Percentiles rank a stretch among this genome's conserved stretches.
Conservation (phyloP, 2,113 vertebrate genomes). For the Lycocorax pyrrhopterus region DNA sequence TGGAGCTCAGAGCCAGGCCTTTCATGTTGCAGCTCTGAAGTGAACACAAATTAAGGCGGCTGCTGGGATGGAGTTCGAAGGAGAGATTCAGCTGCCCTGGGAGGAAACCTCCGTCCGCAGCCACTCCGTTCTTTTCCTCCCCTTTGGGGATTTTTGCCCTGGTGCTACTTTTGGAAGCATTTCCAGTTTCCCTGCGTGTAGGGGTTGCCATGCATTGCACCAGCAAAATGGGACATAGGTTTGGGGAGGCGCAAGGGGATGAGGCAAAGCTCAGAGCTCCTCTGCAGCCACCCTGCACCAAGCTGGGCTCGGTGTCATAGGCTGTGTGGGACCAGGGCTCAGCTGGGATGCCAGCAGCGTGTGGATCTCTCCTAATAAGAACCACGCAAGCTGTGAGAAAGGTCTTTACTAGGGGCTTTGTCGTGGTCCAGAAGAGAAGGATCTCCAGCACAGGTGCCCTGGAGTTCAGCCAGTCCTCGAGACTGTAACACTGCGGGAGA, state of each 20-base stretch:
- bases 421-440: not conserved
- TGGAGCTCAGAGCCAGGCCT: constrained; percentile 49
- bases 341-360: accelerated
- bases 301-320: not conserved
- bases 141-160: not conserved
- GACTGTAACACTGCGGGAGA: not conserved
- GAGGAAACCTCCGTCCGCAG: not conserved
- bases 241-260: not conserved
- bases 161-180: not conserved
- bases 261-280: not conserved
- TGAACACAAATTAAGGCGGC: constrained; percentile 43
- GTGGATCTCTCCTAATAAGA: not conserved
- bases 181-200: accelerated
- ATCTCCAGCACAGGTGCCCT: constrained; percentile 24
- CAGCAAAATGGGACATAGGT: not conserved
- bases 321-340: not conserved
- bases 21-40: constrained; percentile 60
- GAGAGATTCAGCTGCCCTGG: not conserved
- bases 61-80: not conserved
- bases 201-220: not conserved
- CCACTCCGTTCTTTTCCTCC: not conserved
- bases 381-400: constrained; percentile 5
- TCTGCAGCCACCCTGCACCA: not conserved
- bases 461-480: not conserved
- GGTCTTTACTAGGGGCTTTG: constrained; percentile 31